Base-by-base conservation (phyloP, 2,888 invertebrate genomes). In the Pollenia amentaria region DNA sequence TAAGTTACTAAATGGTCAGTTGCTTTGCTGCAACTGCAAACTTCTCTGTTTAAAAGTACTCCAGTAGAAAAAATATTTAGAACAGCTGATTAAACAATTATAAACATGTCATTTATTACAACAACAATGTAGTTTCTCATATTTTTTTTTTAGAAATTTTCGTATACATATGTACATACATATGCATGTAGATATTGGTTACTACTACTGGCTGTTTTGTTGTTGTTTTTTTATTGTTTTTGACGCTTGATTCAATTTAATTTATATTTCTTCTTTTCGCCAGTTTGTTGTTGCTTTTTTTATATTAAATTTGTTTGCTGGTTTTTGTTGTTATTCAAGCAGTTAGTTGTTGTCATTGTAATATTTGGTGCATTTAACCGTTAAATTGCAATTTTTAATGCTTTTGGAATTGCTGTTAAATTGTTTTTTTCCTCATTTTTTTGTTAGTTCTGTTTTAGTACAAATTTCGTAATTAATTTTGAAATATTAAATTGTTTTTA, bases 71-170 rank as follows among this genome's bases (percentile, higher is more conserved):
- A 2, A 48, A 16, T n/a, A 65, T 76, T 72, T 62, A 84, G 73
- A 87, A 87, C 87, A 87, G 87, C 87, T 87, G 87, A 87, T 84
- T 83, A 82, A 86, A 79, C 86, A 86, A 78, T 85, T 78, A 76
- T 55, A 73, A 67, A 65, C 57, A 78, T 80, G 72, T 87, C 84
- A 53, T 67, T 79, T 64, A 48, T 51, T 16, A 64, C 55, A 65
- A 78, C 57, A 78, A 55, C 60, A 75, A 79, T 73, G 38, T 29
- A 60, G 29, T 81, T 51, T 4, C 53, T 29, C 29, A 11, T n/a
- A 42, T 14, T 73, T 48, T 76, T 81, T 44, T 42, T 69, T 40
- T 53, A 14, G 16, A 16, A 60, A 60, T 3, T 14, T n/a, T 60
- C 60, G 38, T 12, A 38, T 65, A 12, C 6, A 29, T 29, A 29